These are phyloP conservation scores for Semaprochilodus insignis DNA, from an alignment of 2,797 vertebrate genomes.

Conservation along the genomic window DNA sequence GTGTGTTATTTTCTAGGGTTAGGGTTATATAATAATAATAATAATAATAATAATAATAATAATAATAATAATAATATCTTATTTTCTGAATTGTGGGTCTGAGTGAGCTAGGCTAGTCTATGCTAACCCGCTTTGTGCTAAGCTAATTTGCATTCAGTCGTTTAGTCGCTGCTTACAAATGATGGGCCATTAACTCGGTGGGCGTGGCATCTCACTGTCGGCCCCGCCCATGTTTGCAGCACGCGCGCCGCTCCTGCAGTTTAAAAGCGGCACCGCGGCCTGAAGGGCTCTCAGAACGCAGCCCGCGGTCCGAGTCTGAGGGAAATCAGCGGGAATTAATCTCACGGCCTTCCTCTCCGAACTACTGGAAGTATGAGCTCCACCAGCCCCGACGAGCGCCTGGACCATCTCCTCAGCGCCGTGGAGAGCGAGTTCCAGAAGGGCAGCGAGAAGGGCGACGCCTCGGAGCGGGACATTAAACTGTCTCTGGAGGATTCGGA, in stretches of 20 bases:
- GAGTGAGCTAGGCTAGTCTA: no score
- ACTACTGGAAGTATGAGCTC: constrained; percentile 72
- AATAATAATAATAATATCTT: no score
- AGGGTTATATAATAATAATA: no score
- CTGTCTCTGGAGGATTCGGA: constrained; percentile 81
- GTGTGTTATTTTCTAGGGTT: no score
- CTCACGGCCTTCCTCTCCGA: no score
- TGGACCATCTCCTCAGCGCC: constrained; percentile 85
- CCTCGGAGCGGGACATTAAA: constrained; percentile 84
- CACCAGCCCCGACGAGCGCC: constrained; percentile 78
- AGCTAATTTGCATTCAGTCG: neutral
- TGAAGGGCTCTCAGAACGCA: constrained; percentile 49
- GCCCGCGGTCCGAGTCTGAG: constrained; percentile 32
- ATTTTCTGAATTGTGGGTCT: no score
- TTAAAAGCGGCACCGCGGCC: constrained; percentile 58
- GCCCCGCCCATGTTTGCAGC: constrained; percentile 71
- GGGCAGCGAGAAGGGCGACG: constrained; percentile 83
- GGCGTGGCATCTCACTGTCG: constrained; percentile 53
- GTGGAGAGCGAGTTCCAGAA: constrained; percentile 84
- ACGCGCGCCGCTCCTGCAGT: constrained; percentile 74
- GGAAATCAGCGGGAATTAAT: no score
- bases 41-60: no score
- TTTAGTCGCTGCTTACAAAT: neutral
- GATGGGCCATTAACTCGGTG: neutral
- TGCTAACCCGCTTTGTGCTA: neutral